These are phyloP conservation scores for Neoseiulus cucumeris DNA, from an alignment of 1,140 invertebrate genomes.

Conservation along the genomic window DNA sequence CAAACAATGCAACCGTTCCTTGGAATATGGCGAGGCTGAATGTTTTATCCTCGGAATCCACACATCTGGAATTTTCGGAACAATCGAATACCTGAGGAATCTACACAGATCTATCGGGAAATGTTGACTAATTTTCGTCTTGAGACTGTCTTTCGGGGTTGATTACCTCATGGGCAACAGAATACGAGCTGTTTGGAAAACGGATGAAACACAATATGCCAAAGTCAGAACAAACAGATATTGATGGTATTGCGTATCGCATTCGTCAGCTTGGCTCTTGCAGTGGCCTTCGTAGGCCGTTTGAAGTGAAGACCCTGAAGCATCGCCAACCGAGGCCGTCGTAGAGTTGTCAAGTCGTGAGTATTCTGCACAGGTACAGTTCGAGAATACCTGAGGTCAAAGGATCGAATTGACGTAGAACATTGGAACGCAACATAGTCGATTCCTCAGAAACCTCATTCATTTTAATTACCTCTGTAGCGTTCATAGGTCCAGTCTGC, in stretches of 20 bases:
- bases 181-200: neutral
- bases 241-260: neutral
- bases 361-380: neutral
- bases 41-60: constrained; percentile 18
- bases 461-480: too few species aligned
- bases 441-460: too few species aligned
- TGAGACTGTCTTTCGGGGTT: too few species aligned
- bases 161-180: neutral
- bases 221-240: neutral
- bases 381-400: neutral
- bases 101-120: too few species aligned
- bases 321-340: neutral
- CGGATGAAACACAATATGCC: neutral
- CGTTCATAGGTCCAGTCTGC: too few species aligned
- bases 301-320: neutral
- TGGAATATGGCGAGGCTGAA: constrained; percentile 17
- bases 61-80: constrained; percentile 19
- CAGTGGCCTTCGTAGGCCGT: neutral
- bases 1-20: constrained; percentile 13
- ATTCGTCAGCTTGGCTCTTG: neutral
- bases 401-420: too few species aligned
- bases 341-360: neutral
- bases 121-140: too few species aligned
- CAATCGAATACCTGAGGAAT: too few species aligned
- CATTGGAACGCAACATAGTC: too few species aligned